A percentile compares a stretch with the other conserved stretches of the same genome.
These are phyloP conservation scores for Eristalinus sepulchralis DNA, from an alignment of 2,888 invertebrate species.

Conservation along the genomic window DNA sequence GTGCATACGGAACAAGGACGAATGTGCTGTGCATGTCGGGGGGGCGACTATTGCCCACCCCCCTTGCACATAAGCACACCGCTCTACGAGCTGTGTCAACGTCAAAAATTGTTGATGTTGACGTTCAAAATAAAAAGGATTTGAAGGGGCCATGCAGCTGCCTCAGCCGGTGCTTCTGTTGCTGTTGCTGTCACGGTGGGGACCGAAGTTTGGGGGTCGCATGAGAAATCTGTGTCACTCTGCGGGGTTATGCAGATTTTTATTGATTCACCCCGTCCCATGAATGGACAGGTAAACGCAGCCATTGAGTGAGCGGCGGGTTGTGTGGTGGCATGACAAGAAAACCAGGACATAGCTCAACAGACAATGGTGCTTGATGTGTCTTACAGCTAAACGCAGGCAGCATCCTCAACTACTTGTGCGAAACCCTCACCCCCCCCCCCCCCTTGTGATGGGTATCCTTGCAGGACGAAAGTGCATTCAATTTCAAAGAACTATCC, in stretches of 20 bases:
- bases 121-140: conserved; percentile 46
- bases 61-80: conserved; percentile 11
- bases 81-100: conserved; percentile 30
- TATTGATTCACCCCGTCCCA: conserved; percentile 60
- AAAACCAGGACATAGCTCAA: conserved; percentile 40
- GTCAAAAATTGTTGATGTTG: conserved; percentile 53
- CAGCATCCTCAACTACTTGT: not conserved
- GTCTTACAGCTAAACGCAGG: conserved; percentile 3
- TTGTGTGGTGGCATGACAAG: not conserved
- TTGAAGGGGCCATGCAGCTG: conserved; percentile 11
- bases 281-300: conserved; percentile 20
- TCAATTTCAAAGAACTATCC: conserved; percentile 40
- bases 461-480: conserved; percentile 27
- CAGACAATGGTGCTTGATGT: conserved; percentile 14
- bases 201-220: conserved; percentile 9
- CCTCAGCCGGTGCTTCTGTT: not conserved
- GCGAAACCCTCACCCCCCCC: not conserved
- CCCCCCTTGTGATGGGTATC: conserved; percentile 1
- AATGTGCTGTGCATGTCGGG: conserved; percentile 38
- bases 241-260: conserved; percentile 62
- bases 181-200: not conserved
- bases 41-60: not conserved
- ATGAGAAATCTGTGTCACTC: conserved; percentile 58
- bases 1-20: conserved; percentile 64
- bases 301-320: not conserved